Conservation (phyloP, 2,888 invertebrate species). For the Ochropleura plecta region DNA sequence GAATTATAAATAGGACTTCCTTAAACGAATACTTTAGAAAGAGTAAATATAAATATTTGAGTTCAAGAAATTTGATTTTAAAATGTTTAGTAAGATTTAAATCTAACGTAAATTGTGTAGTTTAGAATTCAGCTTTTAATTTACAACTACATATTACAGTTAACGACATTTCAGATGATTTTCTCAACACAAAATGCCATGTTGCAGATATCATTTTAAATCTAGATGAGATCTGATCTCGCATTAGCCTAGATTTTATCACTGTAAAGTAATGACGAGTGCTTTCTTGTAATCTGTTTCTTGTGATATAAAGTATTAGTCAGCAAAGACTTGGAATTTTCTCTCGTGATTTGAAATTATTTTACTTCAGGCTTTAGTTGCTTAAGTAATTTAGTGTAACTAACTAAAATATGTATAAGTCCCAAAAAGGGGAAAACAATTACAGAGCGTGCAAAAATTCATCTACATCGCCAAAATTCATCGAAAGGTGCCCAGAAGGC, state of each 20-base stretch:
- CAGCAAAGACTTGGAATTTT: constrained; percentile 54
- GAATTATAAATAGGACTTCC: not conserved
- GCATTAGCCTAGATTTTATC: constrained; percentile 60
- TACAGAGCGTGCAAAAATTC: too few species aligned
- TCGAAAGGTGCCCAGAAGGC: too few species aligned
- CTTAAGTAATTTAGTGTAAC: too few species aligned
- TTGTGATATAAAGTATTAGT: constrained; percentile 50
- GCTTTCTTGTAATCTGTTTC: constrained; percentile 58
- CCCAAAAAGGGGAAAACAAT: too few species aligned
- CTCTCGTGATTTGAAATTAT: constrained; percentile 10
- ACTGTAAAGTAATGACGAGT: constrained; percentile 50
- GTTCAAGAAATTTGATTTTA: not conserved
- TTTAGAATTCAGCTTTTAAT: constrained; percentile 9
- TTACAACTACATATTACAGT: constrained; percentile 5
- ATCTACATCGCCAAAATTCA: too few species aligned
- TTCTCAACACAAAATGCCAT: constrained; percentile 43
- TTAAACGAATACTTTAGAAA: not conserved
- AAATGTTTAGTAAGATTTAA: not conserved
- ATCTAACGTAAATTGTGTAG: constrained; percentile 21
- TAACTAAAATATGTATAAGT: too few species aligned
- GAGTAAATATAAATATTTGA: not conserved
- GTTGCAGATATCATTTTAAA: constrained; percentile 52
- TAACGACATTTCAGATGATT: constrained; percentile 36
- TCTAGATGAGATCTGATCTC: constrained; percentile 50
- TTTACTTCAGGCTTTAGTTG: constrained; percentile 7